Conservation (phyloP, 2,113 vertebrate species). For the Podilymbus podiceps region DNA sequence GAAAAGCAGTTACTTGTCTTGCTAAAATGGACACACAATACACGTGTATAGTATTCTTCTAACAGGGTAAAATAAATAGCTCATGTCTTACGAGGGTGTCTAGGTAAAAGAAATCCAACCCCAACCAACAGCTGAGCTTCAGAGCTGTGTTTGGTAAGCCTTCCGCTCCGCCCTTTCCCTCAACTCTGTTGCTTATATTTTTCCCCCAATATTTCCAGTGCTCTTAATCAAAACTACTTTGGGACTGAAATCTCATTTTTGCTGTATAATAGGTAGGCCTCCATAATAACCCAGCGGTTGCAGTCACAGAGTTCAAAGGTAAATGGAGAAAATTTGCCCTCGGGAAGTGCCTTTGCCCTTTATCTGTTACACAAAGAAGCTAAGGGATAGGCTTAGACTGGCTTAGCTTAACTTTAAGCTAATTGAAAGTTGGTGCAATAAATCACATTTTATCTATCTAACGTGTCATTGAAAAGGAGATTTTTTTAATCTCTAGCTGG, state of each 20-base stretch:
- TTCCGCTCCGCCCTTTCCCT: not conserved
- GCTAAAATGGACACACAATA: not conserved
- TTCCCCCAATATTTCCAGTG: not conserved
- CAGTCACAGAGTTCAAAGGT: not conserved
- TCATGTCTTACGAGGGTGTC: not conserved
- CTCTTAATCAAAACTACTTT: not conserved
- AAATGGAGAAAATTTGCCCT: not conserved
- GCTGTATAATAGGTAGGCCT: fast-evolving
- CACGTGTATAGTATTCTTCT: not conserved
- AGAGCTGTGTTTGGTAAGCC: not conserved
- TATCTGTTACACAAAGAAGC: not conserved
- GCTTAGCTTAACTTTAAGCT: not conserved
- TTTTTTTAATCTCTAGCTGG: not conserved
- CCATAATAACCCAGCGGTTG: not conserved
- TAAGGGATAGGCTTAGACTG: not conserved
- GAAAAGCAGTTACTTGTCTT: not conserved
- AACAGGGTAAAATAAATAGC: not conserved
- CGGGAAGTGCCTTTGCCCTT: not conserved
- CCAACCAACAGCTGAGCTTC: not conserved
- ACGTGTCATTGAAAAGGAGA: not conserved
- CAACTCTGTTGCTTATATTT: not conserved
- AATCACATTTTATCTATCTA: not conserved
- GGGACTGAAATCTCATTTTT: not conserved
- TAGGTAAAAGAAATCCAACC: not conserved
- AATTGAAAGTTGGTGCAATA: not conserved